Percentiles rank a stretch among this genome's conserved stretches.
These are phyloP conservation scores for Thera britannica DNA, from an alignment of 2,888 invertebrate genomes.

Conservation along the genomic window DNA sequence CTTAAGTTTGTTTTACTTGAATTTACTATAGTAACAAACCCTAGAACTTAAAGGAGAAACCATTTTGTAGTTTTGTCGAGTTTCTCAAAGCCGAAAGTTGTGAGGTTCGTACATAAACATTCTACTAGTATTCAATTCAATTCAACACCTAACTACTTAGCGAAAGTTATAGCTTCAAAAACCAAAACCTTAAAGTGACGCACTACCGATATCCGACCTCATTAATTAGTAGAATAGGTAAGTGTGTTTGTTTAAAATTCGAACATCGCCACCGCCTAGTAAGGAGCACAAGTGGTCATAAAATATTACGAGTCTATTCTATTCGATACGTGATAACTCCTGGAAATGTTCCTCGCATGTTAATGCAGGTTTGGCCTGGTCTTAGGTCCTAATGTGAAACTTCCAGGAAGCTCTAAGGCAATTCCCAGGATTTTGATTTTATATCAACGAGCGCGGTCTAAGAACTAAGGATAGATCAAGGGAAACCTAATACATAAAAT, in stretches of 20 bases:
- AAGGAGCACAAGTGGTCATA: conserved; percentile 83
- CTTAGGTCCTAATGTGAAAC: conserved; percentile 60
- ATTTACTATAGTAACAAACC: too few relatives aligned
- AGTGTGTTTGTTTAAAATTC: conserved; percentile 75
- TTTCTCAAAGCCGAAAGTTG: too few relatives aligned
- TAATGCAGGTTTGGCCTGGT: conserved; percentile 71
- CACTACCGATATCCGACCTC: conserved; percentile 49
- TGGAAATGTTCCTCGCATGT: conserved; percentile 78
- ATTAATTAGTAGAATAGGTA: conserved; percentile 55
- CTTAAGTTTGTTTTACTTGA: too few relatives aligned
- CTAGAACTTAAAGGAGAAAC: too few relatives aligned
- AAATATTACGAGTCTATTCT: conserved; percentile 84
- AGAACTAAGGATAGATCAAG: not conserved
- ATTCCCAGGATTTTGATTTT: conserved; percentile 53
- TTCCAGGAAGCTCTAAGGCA: conserved; percentile 75
- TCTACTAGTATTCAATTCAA: too few relatives aligned
- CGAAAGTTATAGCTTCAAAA: conserved; percentile 21
- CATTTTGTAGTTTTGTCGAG: too few relatives aligned
- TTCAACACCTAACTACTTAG: not conserved
- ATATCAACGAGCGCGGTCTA: conserved; percentile 1
- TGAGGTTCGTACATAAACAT: too few relatives aligned
- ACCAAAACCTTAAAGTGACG: conserved; percentile 24
- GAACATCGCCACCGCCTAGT: conserved; percentile 72
- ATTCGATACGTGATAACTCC: conserved; percentile 83
- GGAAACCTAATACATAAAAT: too few relatives aligned